These are phyloP conservation scores for Cotesia typhae DNA, from an alignment of 1,140 invertebrate genomes.

Conservation along the genomic window DNA sequence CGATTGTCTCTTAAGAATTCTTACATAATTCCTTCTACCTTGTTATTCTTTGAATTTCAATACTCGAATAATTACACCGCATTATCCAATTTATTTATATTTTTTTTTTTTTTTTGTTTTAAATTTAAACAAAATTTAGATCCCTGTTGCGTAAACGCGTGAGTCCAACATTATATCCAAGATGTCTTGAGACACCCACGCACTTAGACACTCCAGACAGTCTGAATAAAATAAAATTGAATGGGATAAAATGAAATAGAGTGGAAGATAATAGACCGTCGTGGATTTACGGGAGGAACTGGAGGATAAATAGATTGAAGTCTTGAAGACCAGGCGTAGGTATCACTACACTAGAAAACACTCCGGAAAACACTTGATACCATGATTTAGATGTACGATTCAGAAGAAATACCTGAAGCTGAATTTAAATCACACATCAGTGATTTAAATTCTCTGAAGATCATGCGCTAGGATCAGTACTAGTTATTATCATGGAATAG, in stretches of 20 bases:
- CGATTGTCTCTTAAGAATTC: conserved; percentile 1
- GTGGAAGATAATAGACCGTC: no score
- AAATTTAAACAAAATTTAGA: background rate
- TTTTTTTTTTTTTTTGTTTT: no score
- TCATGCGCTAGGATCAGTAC: conserved; percentile 18
- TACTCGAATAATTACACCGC: conserved; percentile 8
- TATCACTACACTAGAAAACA: conserved; percentile 5
- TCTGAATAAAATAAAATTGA: no score
- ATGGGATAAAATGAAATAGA: no score
- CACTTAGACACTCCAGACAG: no score
- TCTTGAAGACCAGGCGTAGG: conserved; percentile 38
- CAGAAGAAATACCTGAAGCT: no score
- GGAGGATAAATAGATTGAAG: conserved; percentile 11
- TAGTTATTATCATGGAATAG: conserved; percentile 25
- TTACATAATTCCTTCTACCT: background rate
- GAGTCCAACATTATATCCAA: background rate
- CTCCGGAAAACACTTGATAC: conserved; percentile 31
- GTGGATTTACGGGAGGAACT: no score
- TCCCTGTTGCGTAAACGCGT: no score
- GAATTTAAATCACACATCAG: no score
- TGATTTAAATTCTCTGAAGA: conserved; percentile 27
- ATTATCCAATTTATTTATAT: background rate
- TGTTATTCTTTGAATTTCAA: conserved; percentile 1
- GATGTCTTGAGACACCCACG: no score
- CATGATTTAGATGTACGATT: background rate